Conservation (phyloP, 2,113 vertebrate species). For the Cathartes aura region DNA sequence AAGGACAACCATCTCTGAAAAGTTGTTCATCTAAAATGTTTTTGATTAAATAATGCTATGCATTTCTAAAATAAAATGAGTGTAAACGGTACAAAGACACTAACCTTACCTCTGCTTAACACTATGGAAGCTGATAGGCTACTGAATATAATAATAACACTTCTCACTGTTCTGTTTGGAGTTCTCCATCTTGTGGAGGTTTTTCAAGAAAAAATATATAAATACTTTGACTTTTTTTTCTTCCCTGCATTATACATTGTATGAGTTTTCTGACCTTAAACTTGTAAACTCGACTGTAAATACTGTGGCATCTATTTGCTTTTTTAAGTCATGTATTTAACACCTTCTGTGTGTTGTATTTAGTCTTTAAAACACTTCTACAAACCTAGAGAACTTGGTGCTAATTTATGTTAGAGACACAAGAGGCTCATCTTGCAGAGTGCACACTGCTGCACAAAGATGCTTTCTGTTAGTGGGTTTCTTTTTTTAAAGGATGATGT, state of each 20-base stretch:
- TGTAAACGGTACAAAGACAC: neutral
- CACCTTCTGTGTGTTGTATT: slow-evolving; percentile 23
- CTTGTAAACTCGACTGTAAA: neutral
- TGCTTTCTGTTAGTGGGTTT: neutral
- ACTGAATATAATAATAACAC: neutral
- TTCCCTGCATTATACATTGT: neutral
- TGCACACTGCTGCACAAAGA: neutral
- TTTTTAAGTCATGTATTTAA: neutral
- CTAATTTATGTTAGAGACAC: slow-evolving; percentile 25
- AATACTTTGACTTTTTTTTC: neutral
- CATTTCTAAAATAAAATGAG: neutral
- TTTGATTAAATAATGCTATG: neutral
- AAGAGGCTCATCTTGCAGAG: neutral
- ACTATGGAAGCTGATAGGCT: neutral
- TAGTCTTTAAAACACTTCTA: neutral
- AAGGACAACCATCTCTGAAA: neutral
- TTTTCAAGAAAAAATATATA: neutral
- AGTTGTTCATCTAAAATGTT: neutral
- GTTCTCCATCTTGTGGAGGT: neutral
- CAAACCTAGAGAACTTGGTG: neutral
- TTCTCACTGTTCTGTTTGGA: neutral
- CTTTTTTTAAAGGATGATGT: neutral
- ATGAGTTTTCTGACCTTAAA: slow-evolving; percentile 7
- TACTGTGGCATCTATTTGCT: neutral
- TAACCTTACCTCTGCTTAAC: neutral